A percentile compares a stretch with the other conserved stretches of the same genome.
Conservation (phyloP, 2,888 invertebrate genomes). For the Chaitophorus viminalis region DNA sequence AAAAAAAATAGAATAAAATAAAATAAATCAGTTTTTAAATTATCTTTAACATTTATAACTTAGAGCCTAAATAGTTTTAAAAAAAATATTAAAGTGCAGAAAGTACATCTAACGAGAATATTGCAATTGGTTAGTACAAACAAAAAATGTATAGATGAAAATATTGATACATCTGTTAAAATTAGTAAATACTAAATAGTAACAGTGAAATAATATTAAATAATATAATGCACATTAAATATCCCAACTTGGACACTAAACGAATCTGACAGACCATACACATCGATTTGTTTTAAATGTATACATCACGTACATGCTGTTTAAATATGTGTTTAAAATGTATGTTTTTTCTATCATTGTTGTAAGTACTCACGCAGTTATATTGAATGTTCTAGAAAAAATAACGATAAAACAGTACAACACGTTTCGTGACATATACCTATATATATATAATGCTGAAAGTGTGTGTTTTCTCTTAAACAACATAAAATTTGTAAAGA, state of each 20-base stretch:
- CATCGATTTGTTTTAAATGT: constrained; percentile 13
- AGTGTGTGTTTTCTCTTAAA: not conserved
- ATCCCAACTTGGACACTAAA: constrained; percentile 11
- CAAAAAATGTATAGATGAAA: not conserved
- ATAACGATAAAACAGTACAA: constrained; percentile 6
- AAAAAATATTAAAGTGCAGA: too few relatives aligned
- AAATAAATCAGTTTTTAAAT: too few relatives aligned
- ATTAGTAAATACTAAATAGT: not conserved
- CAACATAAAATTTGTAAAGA: not conserved
- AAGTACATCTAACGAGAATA: not conserved
- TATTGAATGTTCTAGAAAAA: constrained; percentile 18
- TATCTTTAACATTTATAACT: too few relatives aligned
- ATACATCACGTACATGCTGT: constrained; percentile 23
- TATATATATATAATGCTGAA: not conserved
- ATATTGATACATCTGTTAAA: not conserved
- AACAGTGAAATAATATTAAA: not conserved
- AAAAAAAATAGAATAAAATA: too few relatives aligned
- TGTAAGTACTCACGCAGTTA: not conserved
- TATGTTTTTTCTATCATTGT: constrained; percentile 1
- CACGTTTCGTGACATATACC: not conserved
- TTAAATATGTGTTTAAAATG: constrained; percentile 27
- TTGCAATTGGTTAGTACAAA: not conserved
- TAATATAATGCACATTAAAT: not conserved
- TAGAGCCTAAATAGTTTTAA: too few relatives aligned
- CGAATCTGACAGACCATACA: constrained; percentile 14